These are phyloP conservation scores for Crenichthys baileyi DNA, from an alignment of 2,797 vertebrate species.

Conservation along the genomic window DNA sequence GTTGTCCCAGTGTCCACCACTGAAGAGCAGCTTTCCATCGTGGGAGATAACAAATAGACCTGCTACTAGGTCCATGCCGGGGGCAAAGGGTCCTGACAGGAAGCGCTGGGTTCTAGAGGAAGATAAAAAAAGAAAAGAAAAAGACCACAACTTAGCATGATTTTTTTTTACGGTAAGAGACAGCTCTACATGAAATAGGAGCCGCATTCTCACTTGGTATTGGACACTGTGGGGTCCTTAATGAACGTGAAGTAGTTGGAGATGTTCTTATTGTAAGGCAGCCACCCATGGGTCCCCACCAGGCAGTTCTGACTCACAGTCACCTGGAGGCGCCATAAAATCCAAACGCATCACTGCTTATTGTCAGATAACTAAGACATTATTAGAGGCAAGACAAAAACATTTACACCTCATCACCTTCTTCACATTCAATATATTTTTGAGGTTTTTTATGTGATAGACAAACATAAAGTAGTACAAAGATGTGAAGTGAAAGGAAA, in stretches of 20 bases:
- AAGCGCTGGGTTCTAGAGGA: slow-evolving; percentile 87
- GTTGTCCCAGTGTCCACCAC: slow-evolving; percentile 97
- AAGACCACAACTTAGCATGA: not conserved
- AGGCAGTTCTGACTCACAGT: slow-evolving; percentile 89
- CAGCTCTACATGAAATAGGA: not conserved
- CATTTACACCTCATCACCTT: not conserved
- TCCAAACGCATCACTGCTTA: not conserved
- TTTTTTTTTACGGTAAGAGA: not conserved
- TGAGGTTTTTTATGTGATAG: too few relatives aligned
- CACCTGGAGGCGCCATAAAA: slow-evolving; percentile 75
- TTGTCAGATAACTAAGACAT: not conserved
- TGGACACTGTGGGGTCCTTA: slow-evolving; percentile 92
- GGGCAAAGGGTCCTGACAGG: slow-evolving; percentile 89
- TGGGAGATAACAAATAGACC: slow-evolving; percentile 92
- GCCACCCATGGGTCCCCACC: slow-evolving; percentile 94
- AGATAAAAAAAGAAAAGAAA: not conserved
- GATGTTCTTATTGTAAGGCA: slow-evolving; percentile 95
- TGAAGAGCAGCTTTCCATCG: slow-evolving; percentile 95
- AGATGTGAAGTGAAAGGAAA: too few relatives aligned
- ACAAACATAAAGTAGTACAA: too few relatives aligned
- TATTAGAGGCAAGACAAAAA: not conserved
- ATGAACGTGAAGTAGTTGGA: slow-evolving; percentile 99
- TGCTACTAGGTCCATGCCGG: slow-evolving; percentile 86
- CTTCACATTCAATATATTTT: not conserved
- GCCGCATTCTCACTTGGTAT: slow-evolving; percentile 87